phyloP scores from a whole-genome alignment of 2,888 invertebrate genomes.

The Sinotaia quadrata region DNA sequence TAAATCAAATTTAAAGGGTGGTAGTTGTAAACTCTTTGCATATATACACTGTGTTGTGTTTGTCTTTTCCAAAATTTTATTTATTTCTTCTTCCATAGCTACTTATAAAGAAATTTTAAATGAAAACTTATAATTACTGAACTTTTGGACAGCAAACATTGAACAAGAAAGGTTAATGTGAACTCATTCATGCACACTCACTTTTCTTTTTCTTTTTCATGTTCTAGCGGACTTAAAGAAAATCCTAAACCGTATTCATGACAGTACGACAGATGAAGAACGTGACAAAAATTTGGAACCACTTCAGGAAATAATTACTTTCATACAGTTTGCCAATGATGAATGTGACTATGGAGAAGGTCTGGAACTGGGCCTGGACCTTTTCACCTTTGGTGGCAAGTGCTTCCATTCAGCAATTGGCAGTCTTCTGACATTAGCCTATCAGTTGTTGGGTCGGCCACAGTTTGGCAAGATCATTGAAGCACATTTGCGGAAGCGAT shows the following conservation, averaged over 20 bases:
- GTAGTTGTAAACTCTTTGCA: too few relatives aligned
- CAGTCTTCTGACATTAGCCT: conserved; percentile 82
- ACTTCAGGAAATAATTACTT: conserved; percentile 86
- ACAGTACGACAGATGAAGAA: conserved; percentile 75
- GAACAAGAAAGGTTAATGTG: too few relatives aligned
- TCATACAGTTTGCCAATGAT: conserved; percentile 90
- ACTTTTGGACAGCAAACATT: too few relatives aligned
- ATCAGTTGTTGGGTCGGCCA: conserved; percentile 82
- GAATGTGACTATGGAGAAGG: conserved; percentile 96
- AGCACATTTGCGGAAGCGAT: conserved; percentile 83
- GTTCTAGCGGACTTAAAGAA: conserved; percentile 79
- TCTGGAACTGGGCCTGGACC: conserved; percentile 87
- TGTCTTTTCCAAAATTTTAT: too few relatives aligned
- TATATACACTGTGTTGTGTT: too few relatives aligned
- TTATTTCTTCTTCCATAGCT: too few relatives aligned
- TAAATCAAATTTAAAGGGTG: too few relatives aligned
- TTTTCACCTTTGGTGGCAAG: conserved; percentile 83
- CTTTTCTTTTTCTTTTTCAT: not conserved
- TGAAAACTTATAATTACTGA: too few relatives aligned
- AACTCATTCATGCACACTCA: too few relatives aligned
- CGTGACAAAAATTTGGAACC: conserved; percentile 79
- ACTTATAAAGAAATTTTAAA: too few relatives aligned
- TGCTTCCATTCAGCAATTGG: conserved; percentile 80
- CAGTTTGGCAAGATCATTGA: conserved; percentile 83
- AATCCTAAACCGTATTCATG: conserved; percentile 78